A percentile compares a stretch with the other conserved stretches of the same genome.
phyloP scores from a whole-genome alignment of 2,797 vertebrate genomes.

The Aldrovandia affinis region DNA sequence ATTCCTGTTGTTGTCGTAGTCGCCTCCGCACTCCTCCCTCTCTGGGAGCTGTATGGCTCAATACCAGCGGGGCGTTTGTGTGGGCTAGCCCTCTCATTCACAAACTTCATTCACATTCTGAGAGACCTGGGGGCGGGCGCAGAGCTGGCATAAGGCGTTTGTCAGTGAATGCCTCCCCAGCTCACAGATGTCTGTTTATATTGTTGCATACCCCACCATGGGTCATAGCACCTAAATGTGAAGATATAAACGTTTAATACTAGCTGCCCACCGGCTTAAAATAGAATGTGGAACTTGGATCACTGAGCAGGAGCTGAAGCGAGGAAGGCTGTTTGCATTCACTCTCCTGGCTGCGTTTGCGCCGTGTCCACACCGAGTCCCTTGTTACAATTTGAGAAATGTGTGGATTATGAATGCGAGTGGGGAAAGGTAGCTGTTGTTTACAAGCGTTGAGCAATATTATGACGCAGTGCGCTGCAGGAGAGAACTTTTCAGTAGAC shows the following conservation, averaged over 20 bases:
- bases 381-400: slow-evolving; percentile 51
- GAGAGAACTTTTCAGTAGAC: neutral
- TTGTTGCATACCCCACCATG: slow-evolving; percentile 53
- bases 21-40: slow-evolving; percentile 64
- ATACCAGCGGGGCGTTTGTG: slow-evolving; percentile 68
- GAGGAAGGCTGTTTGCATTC: slow-evolving; percentile 53
- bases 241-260: slow-evolving; percentile 48
- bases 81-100: slow-evolving; percentile 77
- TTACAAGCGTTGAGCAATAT: slow-evolving; percentile 52
- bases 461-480: slow-evolving; percentile 43
- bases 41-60: slow-evolving; percentile 51
- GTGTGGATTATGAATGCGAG: slow-evolving; percentile 52
- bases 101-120: slow-evolving; percentile 76
- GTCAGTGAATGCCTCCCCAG: slow-evolving; percentile 59
- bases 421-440: slow-evolving; percentile 37
- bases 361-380: slow-evolving; percentile 49
- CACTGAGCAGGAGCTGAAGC: slow-evolving; percentile 44
- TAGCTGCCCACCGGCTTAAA: slow-evolving; percentile 55
- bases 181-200: slow-evolving; percentile 63
- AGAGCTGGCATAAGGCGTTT: slow-evolving; percentile 68
- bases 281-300: slow-evolving; percentile 62
- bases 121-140: slow-evolving; percentile 74
- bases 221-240: slow-evolving; percentile 47
- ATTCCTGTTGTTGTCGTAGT: slow-evolving; percentile 66
- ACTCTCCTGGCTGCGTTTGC: slow-evolving; percentile 36